Conservation (phyloP, 2,888 invertebrate species). For the Archips crataeganus region DNA sequence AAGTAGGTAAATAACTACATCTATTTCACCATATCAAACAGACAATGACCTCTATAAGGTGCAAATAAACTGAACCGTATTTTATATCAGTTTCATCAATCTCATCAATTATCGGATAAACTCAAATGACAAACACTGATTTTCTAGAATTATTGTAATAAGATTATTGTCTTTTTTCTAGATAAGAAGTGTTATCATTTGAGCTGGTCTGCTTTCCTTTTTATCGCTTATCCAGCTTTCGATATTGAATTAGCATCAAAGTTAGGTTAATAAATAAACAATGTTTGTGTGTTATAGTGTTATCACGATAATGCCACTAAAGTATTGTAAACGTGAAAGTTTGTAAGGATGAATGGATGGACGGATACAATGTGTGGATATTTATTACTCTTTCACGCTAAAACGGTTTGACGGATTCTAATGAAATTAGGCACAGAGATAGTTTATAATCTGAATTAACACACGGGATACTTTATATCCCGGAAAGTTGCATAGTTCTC, state of each 20-base stretch:
- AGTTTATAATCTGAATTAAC: too few relatives aligned
- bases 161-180: neutral
- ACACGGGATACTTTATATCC: too few relatives aligned
- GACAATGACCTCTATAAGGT: neutral
- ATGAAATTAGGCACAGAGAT: too few relatives aligned
- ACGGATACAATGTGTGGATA: too few relatives aligned
- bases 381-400: too few relatives aligned
- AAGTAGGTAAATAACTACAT: neutral
- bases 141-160: slow-evolving; percentile 6
- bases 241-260: neutral
- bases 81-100: slow-evolving; percentile 8
- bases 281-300: too few relatives aligned
- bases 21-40: slow-evolving; percentile 5
- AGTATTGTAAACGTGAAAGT: too few relatives aligned
- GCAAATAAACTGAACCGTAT: neutral
- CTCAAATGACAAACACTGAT: slow-evolving; percentile 3
- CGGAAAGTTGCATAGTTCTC: too few relatives aligned
- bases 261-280: too few relatives aligned
- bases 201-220: neutral
- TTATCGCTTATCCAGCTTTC: neutral
- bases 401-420: too few relatives aligned
- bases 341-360: too few relatives aligned
- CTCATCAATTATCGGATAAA: slow-evolving; percentile 22
- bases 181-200: neutral
- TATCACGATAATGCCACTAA: too few relatives aligned